Evolutionary conservation across 2,888 invertebrate genomes (phyloP), one percentile per base, ranked within the genome.

Genomic region (Limnephilus lunatus): DNA sequence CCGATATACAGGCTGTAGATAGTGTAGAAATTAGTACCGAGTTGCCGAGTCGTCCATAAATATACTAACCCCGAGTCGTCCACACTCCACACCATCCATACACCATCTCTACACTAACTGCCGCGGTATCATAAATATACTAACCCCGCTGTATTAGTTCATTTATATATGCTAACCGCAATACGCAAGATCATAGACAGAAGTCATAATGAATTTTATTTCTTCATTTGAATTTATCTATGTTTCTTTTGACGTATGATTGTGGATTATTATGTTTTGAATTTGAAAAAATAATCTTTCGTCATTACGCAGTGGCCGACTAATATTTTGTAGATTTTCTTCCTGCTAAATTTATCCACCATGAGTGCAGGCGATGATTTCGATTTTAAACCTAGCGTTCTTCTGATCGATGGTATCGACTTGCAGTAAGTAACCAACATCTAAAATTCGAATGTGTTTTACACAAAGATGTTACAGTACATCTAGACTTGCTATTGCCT

Each of bases 321-420:
- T 25, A 4, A 68, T 68, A 68, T 68, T 68, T n/a, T n/a, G 25
- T 9, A 9, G 68, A 7, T 68, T 68, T n/a, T 25, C 9, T 68
- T 1, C 68, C 68, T 25, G n/a, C 2, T 68, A 68, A 68, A 68
- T 25, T 68, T 68, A 68, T 68, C 25, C n/a, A 68, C n/a, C n/a
- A 85, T 85, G 85, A 68, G 25, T 68, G 15, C 32, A 32, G 30
- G 25, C 15, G 89, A 89, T 30, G 44, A 89, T 31, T 39, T 89
- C 1, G 89, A 89, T 89, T 81, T 81, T 48, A 89, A 89, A 81
- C 89, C 89, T 25, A 81, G 89, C 44, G 89, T 89, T 89, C 81
- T 89, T 81, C 30, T 89, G 39, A 7, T 39, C 12, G 89, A 81
- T 39, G 89, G 89, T 11, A 81, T 89, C 12, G 89, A 89, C n/a